phyloP scores from a whole-genome alignment of 2,113 vertebrate genomes.

The Mirza zaza region DNA sequence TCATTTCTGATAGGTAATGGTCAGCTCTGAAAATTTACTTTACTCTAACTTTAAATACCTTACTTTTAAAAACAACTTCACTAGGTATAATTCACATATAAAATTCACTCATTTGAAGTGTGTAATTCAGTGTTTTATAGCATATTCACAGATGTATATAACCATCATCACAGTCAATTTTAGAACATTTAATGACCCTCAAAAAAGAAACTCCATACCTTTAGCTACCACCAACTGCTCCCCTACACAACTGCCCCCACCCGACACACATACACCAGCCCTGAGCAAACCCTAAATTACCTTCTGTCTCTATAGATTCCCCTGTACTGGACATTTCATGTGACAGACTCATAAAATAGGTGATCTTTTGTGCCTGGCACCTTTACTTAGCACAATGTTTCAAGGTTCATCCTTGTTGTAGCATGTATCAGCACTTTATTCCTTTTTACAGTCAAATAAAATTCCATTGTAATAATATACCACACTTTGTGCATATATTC shows the following conservation, averaged over 20 bases:
- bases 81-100: not conserved
- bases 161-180: not conserved
- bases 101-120: not conserved
- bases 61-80: not conserved
- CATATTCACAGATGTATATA: not conserved
- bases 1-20: not conserved
- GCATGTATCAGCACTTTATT: not conserved
- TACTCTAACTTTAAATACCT: not conserved
- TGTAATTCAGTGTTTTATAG: not conserved
- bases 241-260: too few species aligned
- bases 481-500: not conserved
- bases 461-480: not conserved
- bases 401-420: not conserved
- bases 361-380: not conserved
- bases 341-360: not conserved
- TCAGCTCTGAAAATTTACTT: not conserved
- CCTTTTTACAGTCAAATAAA: not conserved
- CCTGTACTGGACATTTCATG: not conserved
- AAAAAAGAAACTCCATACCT: not conserved
- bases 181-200: not conserved
- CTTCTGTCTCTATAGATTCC: not conserved
- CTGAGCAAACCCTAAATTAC: not conserved
- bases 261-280: too few species aligned
- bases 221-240: not conserved
- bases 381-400: not conserved